Base-by-base conservation (phyloP, 2,888 invertebrate genomes). In the Marasmarcha lunaedactyla region DNA sequence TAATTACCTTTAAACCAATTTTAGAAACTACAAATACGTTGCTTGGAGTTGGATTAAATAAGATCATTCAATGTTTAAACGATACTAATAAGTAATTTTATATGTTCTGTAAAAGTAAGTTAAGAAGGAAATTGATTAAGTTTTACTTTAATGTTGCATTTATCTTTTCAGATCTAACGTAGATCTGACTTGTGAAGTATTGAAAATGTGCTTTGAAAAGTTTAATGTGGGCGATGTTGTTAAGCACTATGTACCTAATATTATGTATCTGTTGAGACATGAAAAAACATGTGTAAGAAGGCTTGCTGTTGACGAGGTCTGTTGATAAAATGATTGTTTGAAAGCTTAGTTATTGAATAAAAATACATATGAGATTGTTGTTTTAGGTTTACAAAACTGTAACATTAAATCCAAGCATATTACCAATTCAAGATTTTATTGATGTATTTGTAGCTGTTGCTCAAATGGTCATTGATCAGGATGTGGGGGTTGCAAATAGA, bases 51-150 rank as follows among this genome's bases (percentile, higher is more conserved):
- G 85, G 86, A 46, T 77, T 90, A 40, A 76, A 87, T 1, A 73
- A 86, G 50, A 83, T 91, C 40, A 86, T 90, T 43, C 86, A 88
- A 33, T 90, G 90, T 51, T 66, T 90, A 25, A 87, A 89, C 55
- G 83, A 77, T 39, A 35, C 52, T 30, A 61, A 72, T 48, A 66
- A 64, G 76, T 76, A 63, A 46, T 69, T 57, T 35, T 37, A 27
- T 37, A 33, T 20, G 20, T 20, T 20, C 20, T 20, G n/a, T n/a
- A n/a, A n/a, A n/a, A n/a, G n/a, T n/a, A n/a, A n/a, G n/a, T 25
- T 25, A 25, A 25, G 25, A 25, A 25, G 6, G 6, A 25, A 25
- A 5, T 25, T 6, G 9, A 25, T 25, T 9, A 25, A 25, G 6
- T 25, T 25, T 6, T 5, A 6, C 9, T 25, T 25, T 25, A 25